These are phyloP conservation scores for Hydraecia micacea DNA, from an alignment of 2,888 invertebrate species.

Conservation along the genomic window DNA sequence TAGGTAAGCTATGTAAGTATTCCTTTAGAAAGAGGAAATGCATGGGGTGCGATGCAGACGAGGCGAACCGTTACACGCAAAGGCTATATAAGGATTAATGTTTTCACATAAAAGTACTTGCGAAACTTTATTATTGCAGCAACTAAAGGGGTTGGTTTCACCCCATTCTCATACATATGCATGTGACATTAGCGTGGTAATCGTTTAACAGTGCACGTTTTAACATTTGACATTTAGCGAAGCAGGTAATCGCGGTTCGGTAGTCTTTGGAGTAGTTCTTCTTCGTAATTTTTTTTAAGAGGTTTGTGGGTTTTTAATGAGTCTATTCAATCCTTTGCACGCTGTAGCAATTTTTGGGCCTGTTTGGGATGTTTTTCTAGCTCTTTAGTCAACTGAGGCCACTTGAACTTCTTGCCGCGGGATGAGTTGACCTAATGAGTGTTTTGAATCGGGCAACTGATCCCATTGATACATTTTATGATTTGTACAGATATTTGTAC, in stretches of 20 bases:
- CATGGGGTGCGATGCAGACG: constrained; percentile 30
- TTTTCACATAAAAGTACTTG: constrained; percentile 35
- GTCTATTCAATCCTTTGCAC: constrained; percentile 5
- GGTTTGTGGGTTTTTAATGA: not conserved
- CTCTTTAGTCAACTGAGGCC: too few relatives aligned
- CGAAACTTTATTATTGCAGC: constrained; percentile 10
- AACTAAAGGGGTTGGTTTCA: constrained; percentile 38
- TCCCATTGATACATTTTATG: too few relatives aligned
- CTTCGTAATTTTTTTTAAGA: not conserved
- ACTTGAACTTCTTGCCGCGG: too few relatives aligned
- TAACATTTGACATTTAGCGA: constrained; percentile 31
- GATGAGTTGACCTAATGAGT: too few relatives aligned
- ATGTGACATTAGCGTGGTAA: constrained; percentile 27
- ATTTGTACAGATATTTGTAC: too few relatives aligned
- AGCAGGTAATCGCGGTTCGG: not conserved
- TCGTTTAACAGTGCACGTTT: constrained; percentile 11
- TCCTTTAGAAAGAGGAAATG: constrained; percentile 14
- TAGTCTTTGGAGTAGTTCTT: not conserved
- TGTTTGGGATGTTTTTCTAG: not conserved
- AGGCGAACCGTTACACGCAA: constrained; percentile 20
- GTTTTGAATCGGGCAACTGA: too few relatives aligned
- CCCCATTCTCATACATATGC: constrained; percentile 42
- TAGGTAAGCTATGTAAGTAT: constrained; percentile 2
- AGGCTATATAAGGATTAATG: constrained; percentile 6
- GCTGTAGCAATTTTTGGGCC: not conserved